Percentiles rank a stretch among this genome's conserved stretches.
Conservation (phyloP, 2,113 vertebrate genomes). For the Thomomys bottae region DNA sequence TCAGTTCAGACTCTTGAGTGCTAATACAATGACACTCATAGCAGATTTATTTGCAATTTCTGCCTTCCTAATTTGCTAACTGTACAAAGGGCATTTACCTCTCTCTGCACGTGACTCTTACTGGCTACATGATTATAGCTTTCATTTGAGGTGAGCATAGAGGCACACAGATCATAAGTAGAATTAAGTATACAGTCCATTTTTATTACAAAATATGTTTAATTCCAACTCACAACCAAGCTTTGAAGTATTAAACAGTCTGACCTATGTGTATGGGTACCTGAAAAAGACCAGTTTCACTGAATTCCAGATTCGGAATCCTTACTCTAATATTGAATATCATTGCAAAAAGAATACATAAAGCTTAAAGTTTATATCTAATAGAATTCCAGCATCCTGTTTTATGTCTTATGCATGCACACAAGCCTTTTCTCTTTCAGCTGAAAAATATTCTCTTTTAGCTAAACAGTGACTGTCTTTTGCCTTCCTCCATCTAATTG, state of each 20-base stretch:
- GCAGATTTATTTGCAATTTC: neutral
- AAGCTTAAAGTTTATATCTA: neutral
- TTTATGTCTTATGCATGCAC: neutral
- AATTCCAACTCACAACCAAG: neutral
- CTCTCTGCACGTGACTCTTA: neutral
- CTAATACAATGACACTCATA: neutral
- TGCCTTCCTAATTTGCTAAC: neutral
- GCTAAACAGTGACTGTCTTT: constrained; percentile 9
- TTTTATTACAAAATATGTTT: constrained; percentile 42
- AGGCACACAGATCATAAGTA: neutral
- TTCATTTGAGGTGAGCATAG: neutral
- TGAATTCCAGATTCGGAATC: neutral
- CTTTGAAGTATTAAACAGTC: neutral
- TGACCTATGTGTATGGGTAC: neutral
- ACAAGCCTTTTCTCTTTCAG: neutral
- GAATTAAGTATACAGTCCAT: constrained; percentile 27
- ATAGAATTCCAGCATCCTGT: neutral
- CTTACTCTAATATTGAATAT: neutral
- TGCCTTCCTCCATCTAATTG: constrained; percentile 44
- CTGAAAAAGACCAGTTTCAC: neutral
- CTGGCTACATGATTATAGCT: neutral
- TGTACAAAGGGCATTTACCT: neutral
- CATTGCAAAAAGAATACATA: neutral
- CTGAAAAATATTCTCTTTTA: constrained; percentile 9
- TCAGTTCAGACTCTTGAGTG: neutral